phyloP scores from a whole-genome alignment of 2,113 vertebrate genomes.

The Promerops cafer region DNA sequence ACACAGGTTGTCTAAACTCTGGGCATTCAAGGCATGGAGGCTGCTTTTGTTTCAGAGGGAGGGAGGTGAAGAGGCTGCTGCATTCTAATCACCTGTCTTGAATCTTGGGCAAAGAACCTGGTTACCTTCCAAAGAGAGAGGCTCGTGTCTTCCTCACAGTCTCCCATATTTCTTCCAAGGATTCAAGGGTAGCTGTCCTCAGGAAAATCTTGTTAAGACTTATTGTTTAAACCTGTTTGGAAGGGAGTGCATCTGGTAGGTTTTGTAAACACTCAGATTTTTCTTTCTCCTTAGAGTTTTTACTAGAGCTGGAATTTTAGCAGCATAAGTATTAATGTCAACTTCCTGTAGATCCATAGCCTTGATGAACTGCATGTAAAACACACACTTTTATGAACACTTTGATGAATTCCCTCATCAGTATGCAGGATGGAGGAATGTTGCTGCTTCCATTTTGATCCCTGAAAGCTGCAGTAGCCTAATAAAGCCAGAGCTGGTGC shows the following conservation, averaged over 20 bases:
- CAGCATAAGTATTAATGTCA: neutral
- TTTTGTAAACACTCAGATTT: neutral
- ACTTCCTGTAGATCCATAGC: neutral
- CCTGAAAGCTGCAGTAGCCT: neutral
- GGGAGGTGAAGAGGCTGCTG: neutral
- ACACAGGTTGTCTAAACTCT: neutral
- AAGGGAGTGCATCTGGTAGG: neutral
- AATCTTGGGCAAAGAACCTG: neutral
- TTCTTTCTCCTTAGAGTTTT: neutral
- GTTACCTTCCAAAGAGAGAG: neutral
- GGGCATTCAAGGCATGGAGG: neutral
- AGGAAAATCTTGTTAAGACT: neutral
- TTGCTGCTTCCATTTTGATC: neutral
- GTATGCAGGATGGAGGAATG: neutral
- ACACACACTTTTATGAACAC: neutral
- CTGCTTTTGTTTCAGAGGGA: neutral
- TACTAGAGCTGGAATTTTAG: neutral
- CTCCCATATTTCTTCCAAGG: neutral
- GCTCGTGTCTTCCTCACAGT: neutral
- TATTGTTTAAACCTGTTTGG: neutral
- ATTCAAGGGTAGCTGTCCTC: neutral
- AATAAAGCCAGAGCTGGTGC: rapidly evolving
- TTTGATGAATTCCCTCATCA: neutral
- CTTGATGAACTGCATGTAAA: neutral
- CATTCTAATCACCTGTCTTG: neutral